Evolutionary conservation across 1,140 invertebrate genomes (phyloP).

Genomic region (Lordiphosa mommai): DNA sequence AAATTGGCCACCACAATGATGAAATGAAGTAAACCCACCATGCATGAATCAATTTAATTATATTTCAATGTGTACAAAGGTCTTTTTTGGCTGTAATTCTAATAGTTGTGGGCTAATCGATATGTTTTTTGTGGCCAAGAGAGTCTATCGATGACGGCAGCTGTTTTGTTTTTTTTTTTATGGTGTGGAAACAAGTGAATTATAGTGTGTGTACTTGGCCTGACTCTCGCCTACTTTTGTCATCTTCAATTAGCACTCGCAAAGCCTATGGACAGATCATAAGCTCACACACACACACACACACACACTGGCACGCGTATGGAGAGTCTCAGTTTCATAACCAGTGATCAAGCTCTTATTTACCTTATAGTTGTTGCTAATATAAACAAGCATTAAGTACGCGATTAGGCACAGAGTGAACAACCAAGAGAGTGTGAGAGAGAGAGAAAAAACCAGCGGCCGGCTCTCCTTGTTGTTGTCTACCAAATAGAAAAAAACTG

Average conservation of each 20-base stretch:
- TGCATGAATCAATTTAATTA: conserved; percentile 10
- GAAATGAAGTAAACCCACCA: conserved; percentile 10
- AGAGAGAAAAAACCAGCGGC: conserved; percentile 38
- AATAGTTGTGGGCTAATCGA: conserved; percentile 16
- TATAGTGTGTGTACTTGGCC: conserved; percentile 3
- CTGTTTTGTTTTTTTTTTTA: conserved; percentile 58
- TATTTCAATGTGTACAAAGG: conserved; percentile 7
- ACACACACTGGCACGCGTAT: background rate
- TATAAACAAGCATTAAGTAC: conserved; percentile 13
- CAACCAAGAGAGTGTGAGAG: conserved; percentile 4
- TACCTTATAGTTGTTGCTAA: conserved; percentile 24
- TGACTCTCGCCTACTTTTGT: conserved; percentile 10
- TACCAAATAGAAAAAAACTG: conserved; percentile 2
- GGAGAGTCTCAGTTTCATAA: conserved; percentile 57
- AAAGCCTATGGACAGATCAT: conserved; percentile 38
- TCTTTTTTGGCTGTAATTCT: conserved; percentile 16
- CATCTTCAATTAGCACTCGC: conserved; percentile 10
- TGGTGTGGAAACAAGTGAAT: no score
- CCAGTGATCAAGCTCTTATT: conserved; percentile 39
- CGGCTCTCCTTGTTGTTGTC: conserved; percentile 37
- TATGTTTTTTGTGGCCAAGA: conserved; percentile 19
- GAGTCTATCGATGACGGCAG: conserved; percentile 59
- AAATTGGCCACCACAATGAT: no score
- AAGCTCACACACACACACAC: conserved; percentile 22
- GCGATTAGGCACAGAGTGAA: conserved; percentile 1